Conservation (phyloP, 2,797 vertebrate species). For the Petrocephalus schoutedeni region DNA sequence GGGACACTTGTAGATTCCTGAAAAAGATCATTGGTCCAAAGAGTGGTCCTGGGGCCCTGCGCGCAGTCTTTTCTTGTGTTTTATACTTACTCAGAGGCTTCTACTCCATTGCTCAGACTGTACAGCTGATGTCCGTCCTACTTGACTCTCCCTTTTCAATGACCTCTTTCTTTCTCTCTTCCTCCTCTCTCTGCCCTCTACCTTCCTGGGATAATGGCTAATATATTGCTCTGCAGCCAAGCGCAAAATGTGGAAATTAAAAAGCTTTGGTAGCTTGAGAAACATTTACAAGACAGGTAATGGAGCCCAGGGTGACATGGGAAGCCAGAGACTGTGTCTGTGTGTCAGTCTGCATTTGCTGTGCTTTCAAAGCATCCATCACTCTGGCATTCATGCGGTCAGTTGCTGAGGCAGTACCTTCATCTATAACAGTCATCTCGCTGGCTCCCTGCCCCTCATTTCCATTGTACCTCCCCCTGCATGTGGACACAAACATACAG, state of each 20-base stretch:
- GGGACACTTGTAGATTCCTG: not conserved
- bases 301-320: constrained; percentile 17
- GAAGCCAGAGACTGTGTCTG: not conserved
- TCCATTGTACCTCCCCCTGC: not conserved
- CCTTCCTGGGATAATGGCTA: constrained; percentile 35
- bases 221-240: constrained; percentile 67
- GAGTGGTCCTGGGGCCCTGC: not conserved
- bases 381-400: not conserved
- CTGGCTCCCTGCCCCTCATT: not conserved
- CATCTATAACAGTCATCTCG: not conserved
- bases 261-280: constrained; percentile 97
- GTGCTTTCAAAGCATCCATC: not conserved
- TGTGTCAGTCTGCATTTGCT: constrained; percentile 11
- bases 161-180: constrained; percentile 40
- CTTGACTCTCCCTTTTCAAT: constrained; percentile 7
- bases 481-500: not conserved
- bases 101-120: not conserved
- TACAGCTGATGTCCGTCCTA: not conserved
- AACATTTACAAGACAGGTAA: constrained; percentile 99
- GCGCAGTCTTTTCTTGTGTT: not conserved
- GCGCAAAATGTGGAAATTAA: constrained; percentile 98
- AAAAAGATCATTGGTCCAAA: not conserved
- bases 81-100: not conserved
- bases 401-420: not conserved
- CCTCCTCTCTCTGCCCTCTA: constrained; percentile 34